Conservation (phyloP, 2,888 invertebrate species). For the Lissonota sp. region DNA sequence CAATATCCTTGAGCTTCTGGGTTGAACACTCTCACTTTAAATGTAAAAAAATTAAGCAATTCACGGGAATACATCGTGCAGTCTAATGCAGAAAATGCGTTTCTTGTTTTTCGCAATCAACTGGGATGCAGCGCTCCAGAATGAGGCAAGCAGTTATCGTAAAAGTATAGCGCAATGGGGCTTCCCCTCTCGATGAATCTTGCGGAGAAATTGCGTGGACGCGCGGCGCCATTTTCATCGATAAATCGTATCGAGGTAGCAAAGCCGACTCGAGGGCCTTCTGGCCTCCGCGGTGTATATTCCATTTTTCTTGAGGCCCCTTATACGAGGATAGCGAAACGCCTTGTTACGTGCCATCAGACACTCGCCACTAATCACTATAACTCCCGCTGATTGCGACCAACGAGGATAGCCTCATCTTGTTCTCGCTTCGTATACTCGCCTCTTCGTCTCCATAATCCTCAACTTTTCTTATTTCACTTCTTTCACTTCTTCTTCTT, state of each 20-base stretch:
- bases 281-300: constrained; percentile 12
- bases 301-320: constrained; percentile 40
- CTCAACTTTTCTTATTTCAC: not conserved
- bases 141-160: constrained; percentile 51
- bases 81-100: too few relatives aligned
- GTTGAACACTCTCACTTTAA: too few relatives aligned
- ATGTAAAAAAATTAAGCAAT: too few relatives aligned
- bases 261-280: constrained; percentile 45
- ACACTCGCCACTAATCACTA: constrained; percentile 66
- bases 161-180: constrained; percentile 35
- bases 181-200: constrained; percentile 25
- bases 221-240: constrained; percentile 63
- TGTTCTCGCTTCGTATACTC: constrained; percentile 56
- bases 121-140: constrained; percentile 31
- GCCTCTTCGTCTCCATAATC: constrained; percentile 30
- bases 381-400: constrained; percentile 65
- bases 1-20: too few relatives aligned
- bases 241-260: constrained; percentile 62
- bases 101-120: constrained; percentile 8
- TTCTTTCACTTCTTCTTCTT: constrained; percentile 22
- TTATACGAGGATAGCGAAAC: constrained; percentile 51
- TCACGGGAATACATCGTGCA: too few relatives aligned
- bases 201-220: constrained; percentile 48
- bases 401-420: constrained; percentile 57
- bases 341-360: constrained; percentile 65